Conservation (phyloP, 2,888 invertebrate genomes). For the Dinocampus coccinellae region DNA sequence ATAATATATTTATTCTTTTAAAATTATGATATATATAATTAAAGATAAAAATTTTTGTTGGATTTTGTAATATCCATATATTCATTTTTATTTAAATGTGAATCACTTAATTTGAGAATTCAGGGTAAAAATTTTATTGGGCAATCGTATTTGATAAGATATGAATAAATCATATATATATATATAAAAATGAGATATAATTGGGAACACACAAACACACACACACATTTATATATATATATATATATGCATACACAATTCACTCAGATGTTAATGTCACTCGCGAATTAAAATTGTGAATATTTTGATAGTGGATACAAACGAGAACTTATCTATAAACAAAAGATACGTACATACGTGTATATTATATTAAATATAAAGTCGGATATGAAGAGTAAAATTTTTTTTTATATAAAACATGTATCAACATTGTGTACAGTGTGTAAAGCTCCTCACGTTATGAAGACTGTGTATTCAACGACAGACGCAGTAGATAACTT, state of each 20-base stretch:
- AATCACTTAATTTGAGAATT: background rate
- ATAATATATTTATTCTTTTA: too few relatives aligned
- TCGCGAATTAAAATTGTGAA: slow-evolving; percentile 15
- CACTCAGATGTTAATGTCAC: slow-evolving; percentile 40
- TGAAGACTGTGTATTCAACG: slow-evolving; percentile 29
- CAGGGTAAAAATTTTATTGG: background rate
- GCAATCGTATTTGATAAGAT: background rate
- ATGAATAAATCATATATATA: background rate
- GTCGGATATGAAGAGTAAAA: too few relatives aligned
- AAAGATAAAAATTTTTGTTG: too few relatives aligned
- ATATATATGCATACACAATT: background rate
- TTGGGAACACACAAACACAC: too few relatives aligned
- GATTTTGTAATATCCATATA: too few relatives aligned
- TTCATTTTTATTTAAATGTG: too few relatives aligned
- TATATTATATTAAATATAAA: too few relatives aligned
- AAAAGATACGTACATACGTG: background rate
- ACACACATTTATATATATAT: background rate
- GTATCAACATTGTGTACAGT: too few relatives aligned
- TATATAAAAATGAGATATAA: too few relatives aligned
- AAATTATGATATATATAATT: too few relatives aligned
- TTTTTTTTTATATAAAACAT: too few relatives aligned
- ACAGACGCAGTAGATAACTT: slow-evolving; percentile 58
- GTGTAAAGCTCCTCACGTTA: too few relatives aligned
- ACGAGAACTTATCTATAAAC: background rate
- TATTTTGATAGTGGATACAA: background rate